Evolutionary conservation across 2,113 vertebrate species (phyloP), one percentile per base, ranked within the genome.

Genomic region (Oreocharis arfaki): DNA sequence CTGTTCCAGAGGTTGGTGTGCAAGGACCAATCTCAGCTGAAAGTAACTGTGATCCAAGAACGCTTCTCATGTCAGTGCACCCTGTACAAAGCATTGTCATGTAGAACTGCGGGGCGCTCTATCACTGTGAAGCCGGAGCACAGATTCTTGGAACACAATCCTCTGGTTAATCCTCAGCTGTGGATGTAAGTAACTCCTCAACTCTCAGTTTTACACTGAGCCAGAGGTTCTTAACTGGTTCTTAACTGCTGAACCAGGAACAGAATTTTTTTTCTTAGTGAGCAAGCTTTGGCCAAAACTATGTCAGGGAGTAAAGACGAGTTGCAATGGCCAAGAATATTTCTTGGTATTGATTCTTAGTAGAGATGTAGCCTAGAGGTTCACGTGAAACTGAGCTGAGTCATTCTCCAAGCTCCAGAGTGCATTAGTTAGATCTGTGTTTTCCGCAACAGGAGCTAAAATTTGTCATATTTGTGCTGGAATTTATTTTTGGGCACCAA

Each of bases 41-140:
- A 78, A 77, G 50, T 11, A 22, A 53, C 22, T 3, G 8, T 28
- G 56, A 70, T 56, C n/a, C 23, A 78, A 57, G 55, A 70, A 57
- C 21, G 53, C 11, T 60, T 44, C 30, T 13, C 11, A 1, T 69
- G 60, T 47, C 57, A 52, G 24, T 6, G 1, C 32, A 56, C 30
- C 18, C 35, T 60, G 10, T 68, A 30, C 63, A 44, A 76, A 61
- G 73, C 20, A 41, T 1, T 56, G 4, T 42, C 16, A 2, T 5
- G 13, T 33, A 23, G 61, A 81, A 35, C 42, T 30, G 24, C 0
- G 0, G 60, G 52, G 28, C 0, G 1, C 6, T 60, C 47, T 13
- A 10, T 16, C 32, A 33, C 50, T 28, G 13, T 41, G 32, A 42
- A 70, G n/a, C 41, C 15, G 5, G 24, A 59, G 42, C 37, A 26